Percentiles rank a stretch among this genome's conserved stretches.
Conservation (phyloP, 2,113 vertebrate species). For the Ailuropoda melanoleuca region DNA sequence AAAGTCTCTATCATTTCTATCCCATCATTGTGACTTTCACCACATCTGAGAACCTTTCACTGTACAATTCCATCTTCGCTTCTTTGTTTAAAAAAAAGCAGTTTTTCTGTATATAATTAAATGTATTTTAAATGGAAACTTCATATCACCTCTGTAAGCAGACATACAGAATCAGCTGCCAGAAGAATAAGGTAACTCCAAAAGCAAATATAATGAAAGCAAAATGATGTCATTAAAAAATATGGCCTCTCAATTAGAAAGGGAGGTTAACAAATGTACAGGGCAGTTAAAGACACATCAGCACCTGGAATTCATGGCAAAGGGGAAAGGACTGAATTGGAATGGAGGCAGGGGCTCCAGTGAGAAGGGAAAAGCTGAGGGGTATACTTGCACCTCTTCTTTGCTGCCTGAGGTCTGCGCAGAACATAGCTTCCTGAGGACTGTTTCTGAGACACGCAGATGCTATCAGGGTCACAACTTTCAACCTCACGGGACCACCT, state of each 20-base stretch:
- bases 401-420: rapidly evolving
- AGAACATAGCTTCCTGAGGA: background rate
- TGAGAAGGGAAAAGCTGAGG: background rate
- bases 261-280: background rate
- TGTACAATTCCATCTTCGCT: background rate
- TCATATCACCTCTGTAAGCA: background rate
- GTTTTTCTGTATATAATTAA: conserved; percentile 5
- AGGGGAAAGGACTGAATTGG: background rate
- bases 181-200: background rate
- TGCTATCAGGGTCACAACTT: background rate
- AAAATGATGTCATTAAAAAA: conserved; percentile 29
- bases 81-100: background rate
- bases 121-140: background rate
- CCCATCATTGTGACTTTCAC: background rate
- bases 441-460: background rate
- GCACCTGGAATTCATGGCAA: background rate
- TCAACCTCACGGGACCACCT: background rate
- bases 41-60: background rate
- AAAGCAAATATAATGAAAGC: conserved; percentile 49
- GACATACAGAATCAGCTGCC: background rate
- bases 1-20: background rate
- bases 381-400: background rate
- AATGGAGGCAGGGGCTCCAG: background rate
- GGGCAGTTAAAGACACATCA: background rate
- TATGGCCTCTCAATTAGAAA: background rate